A percentile compares a stretch with the other conserved stretches of the same genome.
Evolutionary conservation across 1,140 invertebrate species (phyloP).

Genomic region (Hormaphis cornu): DNA sequence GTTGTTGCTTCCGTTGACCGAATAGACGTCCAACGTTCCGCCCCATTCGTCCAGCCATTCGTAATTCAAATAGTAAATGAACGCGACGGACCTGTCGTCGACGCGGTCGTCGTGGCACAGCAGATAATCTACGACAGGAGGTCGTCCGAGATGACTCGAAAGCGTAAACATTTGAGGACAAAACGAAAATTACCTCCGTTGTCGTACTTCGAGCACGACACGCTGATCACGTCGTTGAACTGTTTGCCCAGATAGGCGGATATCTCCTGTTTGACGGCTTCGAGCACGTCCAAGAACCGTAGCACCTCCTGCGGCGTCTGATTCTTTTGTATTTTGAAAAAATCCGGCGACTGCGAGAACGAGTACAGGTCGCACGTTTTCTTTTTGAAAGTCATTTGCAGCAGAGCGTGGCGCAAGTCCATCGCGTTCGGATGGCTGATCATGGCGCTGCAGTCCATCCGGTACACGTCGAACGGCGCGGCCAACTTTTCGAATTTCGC

Average conservation of each 20-base stretch:
- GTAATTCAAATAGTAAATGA: conserved; percentile 37
- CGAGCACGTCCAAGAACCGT: background rate
- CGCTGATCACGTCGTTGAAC: background rate
- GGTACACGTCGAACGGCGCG: background rate
- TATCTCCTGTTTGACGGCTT: background rate
- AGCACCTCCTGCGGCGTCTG: background rate
- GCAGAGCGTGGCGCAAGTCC: background rate
- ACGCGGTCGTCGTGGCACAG: conserved; percentile 39
- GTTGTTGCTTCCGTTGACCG: conserved; percentile 24
- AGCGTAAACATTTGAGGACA: background rate
- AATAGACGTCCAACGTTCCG: conserved; percentile 37
- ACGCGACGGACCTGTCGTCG: conserved; percentile 37
- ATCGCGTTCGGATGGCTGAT: background rate
- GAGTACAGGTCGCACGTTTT: conserved; percentile 10
- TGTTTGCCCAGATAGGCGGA: background rate
- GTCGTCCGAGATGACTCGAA: background rate
- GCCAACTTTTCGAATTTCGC: no score
- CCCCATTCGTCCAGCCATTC: conserved; percentile 32
- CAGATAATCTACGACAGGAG: conserved; percentile 35
- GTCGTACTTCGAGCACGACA: conserved; percentile 11
- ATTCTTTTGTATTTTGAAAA: background rate
- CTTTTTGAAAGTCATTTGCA: background rate
- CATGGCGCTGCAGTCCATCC: background rate
- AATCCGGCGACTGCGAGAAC: background rate
- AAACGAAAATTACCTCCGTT: background rate